These are phyloP conservation scores for Ictalurus punctatus DNA, from an alignment of 2,113 vertebrate species.

Conservation along the genomic window DNA sequence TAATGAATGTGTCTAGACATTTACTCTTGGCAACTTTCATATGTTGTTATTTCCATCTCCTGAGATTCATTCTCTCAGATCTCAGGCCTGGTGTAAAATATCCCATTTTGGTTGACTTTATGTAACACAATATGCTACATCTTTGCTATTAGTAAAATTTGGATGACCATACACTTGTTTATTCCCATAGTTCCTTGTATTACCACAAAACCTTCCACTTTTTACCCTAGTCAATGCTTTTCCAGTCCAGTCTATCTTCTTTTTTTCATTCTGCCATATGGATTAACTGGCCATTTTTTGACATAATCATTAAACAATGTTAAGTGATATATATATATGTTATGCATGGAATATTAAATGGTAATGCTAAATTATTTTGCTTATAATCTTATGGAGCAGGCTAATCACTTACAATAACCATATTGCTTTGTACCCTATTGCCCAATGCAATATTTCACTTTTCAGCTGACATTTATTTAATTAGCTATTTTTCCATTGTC, in stretches of 20 bases:
- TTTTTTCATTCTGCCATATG: not conserved
- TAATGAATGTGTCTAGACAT: conserved; percentile 19
- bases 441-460: no score
- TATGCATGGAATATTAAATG: not conserved
- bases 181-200: not conserved
- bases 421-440: not conserved
- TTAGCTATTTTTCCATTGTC: not conserved
- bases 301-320: not conserved
- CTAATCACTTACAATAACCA: not conserved
- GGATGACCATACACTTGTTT: not conserved
- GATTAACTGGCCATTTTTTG: not conserved
- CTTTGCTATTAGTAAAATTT: not conserved
- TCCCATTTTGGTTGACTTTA: conserved; percentile 19
- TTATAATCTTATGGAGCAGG: not conserved
- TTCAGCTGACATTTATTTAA: not conserved
- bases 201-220: not conserved
- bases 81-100: conserved; percentile 40
- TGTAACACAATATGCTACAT: not conserved
- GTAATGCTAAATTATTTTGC: not conserved
- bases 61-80: conserved; percentile 21
- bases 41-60: conserved; percentile 1
- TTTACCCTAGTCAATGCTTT: no score
- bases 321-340: not conserved
- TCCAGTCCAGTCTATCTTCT: no score
- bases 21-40: conserved; percentile 23